Conservation (phyloP, 2,888 invertebrate species). For the Tryphoninae sp. region DNA sequence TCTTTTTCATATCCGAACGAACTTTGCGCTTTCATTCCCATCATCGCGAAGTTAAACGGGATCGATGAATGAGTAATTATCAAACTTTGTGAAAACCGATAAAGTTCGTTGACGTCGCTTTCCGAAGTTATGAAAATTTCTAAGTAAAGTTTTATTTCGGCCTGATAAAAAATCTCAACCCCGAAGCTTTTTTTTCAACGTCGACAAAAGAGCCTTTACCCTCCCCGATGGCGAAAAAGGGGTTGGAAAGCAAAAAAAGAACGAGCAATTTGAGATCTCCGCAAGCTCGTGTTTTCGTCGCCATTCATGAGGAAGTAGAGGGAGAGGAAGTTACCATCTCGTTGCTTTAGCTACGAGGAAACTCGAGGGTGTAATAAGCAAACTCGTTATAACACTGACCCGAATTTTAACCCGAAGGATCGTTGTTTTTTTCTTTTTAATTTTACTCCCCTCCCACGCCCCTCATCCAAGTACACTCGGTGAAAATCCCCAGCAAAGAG, state of each 20-base stretch:
- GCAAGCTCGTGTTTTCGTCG: constrained; percentile 24
- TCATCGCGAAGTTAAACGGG: not conserved
- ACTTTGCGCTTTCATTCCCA: not conserved
- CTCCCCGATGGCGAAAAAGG: not conserved
- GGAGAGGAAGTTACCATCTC: constrained; percentile 30
- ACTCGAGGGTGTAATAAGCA: constrained; percentile 54
- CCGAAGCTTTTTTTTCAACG: too few relatives aligned
- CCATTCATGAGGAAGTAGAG: constrained; percentile 10
- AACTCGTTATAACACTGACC: constrained; percentile 62
- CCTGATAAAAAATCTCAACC: too few relatives aligned
- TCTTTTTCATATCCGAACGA: too few relatives aligned
- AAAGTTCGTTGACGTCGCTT: not conserved
- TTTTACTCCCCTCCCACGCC: not conserved
- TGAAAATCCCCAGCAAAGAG: constrained; percentile 42
- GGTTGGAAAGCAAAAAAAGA: constrained; percentile 1
- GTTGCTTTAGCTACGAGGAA: constrained; percentile 30
- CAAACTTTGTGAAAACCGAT: not conserved
- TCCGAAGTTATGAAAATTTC: not conserved
- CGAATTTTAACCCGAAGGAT: constrained; percentile 54
- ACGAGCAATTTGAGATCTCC: constrained; percentile 38
- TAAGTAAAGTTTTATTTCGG: not conserved
- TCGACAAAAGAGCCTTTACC: not conserved
- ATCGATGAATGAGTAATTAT: too few relatives aligned
- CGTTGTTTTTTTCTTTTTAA: constrained; percentile 9
- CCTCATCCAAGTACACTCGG: constrained; percentile 39